phyloP scores from a whole-genome alignment of 2,888 invertebrate genomes.

The Chaitophorus viminalis region DNA sequence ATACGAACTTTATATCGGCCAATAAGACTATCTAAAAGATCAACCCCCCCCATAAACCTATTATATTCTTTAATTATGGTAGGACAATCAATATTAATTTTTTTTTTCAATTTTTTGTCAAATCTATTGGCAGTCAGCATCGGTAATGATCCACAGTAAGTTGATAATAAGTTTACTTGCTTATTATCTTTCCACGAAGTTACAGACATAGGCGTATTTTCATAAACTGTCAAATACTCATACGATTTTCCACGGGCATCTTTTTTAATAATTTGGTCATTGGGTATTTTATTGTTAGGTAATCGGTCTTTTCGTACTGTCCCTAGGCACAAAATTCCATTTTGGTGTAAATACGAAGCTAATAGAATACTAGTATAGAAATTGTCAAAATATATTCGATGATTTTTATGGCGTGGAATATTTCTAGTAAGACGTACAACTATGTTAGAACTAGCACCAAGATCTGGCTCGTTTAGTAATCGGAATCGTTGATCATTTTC shows the following conservation, averaged over 20 bases:
- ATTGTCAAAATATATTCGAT: not conserved
- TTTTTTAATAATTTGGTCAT: conserved; percentile 65
- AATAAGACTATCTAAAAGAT: conserved; percentile 17
- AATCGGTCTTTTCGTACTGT: conserved; percentile 66
- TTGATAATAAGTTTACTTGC: not conserved
- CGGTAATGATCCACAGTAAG: not conserved
- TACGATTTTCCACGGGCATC: conserved; percentile 1
- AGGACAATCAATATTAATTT: conserved; percentile 16
- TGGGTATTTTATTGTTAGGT: conserved; percentile 66
- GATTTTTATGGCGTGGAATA: too few relatives aligned
- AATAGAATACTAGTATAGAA: conserved; percentile 65
- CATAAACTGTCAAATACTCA: not conserved
- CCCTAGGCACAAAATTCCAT: conserved; percentile 65
- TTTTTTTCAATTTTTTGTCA: not conserved
- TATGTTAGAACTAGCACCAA: too few relatives aligned
- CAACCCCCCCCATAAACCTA: not conserved
- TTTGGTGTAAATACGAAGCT: conserved; percentile 64
- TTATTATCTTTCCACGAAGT: conserved; percentile 17
- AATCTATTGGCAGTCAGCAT: not conserved
- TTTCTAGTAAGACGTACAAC: too few relatives aligned
- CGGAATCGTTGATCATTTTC: conserved; percentile 13
- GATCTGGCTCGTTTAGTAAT: not conserved
- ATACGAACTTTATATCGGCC: not conserved
- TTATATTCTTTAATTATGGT: not conserved
- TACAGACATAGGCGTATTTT: not conserved